These are phyloP conservation scores for Ianthella basta DNA, from an alignment of 37 sponge, comb jelly and placozoan species.

Conservation along the genomic window DNA sequence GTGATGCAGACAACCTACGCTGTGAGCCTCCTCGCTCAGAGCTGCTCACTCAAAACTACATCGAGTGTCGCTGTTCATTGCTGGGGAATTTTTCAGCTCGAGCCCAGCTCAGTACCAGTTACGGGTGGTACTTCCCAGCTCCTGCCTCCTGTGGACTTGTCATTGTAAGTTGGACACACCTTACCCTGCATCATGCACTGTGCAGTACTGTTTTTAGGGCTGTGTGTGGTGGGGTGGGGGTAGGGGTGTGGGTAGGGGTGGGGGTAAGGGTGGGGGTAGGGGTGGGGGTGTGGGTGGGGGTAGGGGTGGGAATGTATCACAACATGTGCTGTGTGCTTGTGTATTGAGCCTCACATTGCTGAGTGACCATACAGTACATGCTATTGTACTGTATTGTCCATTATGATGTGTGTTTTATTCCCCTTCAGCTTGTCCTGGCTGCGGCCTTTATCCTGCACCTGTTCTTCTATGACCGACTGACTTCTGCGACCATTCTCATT, in stretches of 20 bases:
- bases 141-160: conserved; percentile 57
- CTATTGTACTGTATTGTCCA: too few species aligned
- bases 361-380: too few species aligned
- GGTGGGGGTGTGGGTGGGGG: too few species aligned
- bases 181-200: not conserved
- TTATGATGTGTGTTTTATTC: not conserved
- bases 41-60: conserved; percentile 47
- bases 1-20: not conserved
- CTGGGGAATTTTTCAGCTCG: conserved; percentile 69
- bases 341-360: too few species aligned
- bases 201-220: too few species aligned
- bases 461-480: conserved; percentile 50
- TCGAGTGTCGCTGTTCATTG: conserved; percentile 57
- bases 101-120: conserved; percentile 32
- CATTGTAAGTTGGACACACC: conserved; percentile 39
- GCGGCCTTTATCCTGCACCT: conserved; percentile 55
- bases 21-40: conserved; percentile 8
- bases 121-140: conserved; percentile 68
- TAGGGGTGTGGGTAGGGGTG: too few species aligned
- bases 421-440: conserved; percentile 40
- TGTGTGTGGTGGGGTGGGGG: conserved; percentile 3
- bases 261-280: too few species aligned
- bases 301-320: too few species aligned
- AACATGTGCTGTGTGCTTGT: not conserved
- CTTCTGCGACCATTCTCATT: conserved; percentile 55